A percentile compares a stretch with the other conserved stretches of the same genome.
Conservation (phyloP, 2,113 vertebrate species). For the Osmerus mordax region DNA sequence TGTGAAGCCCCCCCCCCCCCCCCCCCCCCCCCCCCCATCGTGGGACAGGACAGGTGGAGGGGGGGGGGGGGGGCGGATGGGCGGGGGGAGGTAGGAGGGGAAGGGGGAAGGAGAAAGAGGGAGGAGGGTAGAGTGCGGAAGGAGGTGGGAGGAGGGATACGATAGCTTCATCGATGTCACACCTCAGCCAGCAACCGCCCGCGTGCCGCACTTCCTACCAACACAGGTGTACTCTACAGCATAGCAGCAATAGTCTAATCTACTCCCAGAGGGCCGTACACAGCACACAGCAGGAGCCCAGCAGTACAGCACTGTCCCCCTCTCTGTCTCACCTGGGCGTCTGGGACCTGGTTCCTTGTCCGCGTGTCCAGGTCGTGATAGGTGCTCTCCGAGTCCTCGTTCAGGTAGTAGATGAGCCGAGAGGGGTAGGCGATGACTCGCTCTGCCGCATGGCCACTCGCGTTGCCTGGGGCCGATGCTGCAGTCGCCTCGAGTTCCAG, state of each 20-base stretch:
- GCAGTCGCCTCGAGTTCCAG: conserved; percentile 74
- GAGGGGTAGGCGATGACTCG: conserved; percentile 89
- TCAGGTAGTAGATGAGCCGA: conserved; percentile 92
- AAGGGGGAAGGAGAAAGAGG: no score
- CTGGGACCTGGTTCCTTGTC: conserved; percentile 81
- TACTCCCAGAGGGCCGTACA: not conserved
- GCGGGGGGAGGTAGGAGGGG: not conserved
- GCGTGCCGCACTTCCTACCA: not conserved
- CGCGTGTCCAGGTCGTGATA: conserved; percentile 92
- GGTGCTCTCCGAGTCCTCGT: conserved; percentile 90
- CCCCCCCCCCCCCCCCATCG: no score
- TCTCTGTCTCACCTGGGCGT: conserved; percentile 77
- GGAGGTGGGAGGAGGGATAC: not conserved
- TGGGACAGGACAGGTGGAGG: no score
- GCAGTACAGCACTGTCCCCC: no score
- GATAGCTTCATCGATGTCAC: not conserved
- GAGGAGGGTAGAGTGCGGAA: not conserved
- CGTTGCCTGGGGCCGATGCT: conserved; percentile 75
- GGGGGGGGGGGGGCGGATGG: no score
- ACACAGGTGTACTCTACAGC: not conserved
- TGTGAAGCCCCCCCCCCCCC: no score
- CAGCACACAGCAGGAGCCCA: not conserved
- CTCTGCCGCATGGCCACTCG: conserved; percentile 72
- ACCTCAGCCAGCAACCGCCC: not conserved
- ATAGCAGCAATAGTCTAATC: not conserved